Base-by-base conservation (phyloP, 2,113 vertebrate species). In the Thymallus thymallus region DNA sequence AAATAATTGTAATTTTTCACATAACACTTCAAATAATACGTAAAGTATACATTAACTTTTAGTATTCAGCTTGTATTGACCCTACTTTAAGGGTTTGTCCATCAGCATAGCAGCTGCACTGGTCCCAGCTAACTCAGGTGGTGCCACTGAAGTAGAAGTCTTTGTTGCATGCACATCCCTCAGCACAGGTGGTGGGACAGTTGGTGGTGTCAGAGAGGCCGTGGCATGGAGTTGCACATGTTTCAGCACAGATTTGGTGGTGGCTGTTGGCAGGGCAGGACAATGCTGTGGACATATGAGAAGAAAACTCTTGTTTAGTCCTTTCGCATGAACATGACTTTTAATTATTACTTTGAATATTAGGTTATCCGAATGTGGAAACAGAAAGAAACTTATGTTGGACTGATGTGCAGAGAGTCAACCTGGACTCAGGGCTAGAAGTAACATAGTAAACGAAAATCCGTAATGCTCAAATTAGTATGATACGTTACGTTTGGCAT, bases 91-190 rank as follows among this genome's bases (percentile, higher is more conserved):
- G 94, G 22, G 93, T 94, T 0, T 3, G 20, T 0, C 93, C 94
- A 0, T 90, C 18, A 24, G 70, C 74, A 22, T 92, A 94, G 55
- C 95, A 96, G 16, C 92, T 90, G 0, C 95, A 95, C 0, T 87
- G 2, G 1, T 91, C 80, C 66, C 73, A 0, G 3, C 84, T 69
- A 48, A 94, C 26, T 0, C 94, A 95, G 58, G 48, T 5, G 0
- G 84, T 71, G 1, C 93, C 91, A 0, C 92, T 83, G 1, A 73
- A 88, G 74, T 79, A 29, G 71, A 65, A 92, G 0, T 84, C 88
- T 0, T 85, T 0, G 1, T 93, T 16, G 14, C 94, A 96, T 3
- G 83, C 65, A 35, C 94, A 96, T 14, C 94, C 94, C 70, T 95
- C 95, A 0, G 63, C 26, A 4, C 94, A 94, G 0, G n/a, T n/a